Evolutionary conservation across 2,113 vertebrate species (phyloP).

Genomic region (Thermophis baileyi): DNA sequence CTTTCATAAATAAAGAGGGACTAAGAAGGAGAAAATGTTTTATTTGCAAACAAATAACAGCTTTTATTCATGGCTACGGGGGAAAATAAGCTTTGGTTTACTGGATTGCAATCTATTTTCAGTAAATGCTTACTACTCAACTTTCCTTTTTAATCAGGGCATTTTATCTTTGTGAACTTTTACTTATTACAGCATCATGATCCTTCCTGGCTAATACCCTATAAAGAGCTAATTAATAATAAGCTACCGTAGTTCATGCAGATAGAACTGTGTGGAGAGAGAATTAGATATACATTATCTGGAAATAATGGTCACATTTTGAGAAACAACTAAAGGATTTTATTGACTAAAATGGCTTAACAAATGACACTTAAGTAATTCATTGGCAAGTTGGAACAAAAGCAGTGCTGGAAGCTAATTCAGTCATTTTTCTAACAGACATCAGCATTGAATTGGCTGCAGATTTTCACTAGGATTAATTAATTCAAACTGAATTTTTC

Average conservation of each 20-base stretch:
- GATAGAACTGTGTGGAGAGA: slow-evolving; percentile 49
- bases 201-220: slow-evolving; percentile 64
- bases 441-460: slow-evolving; percentile 40
- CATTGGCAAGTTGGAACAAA: slow-evolving; percentile 57
- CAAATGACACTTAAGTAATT: slow-evolving; percentile 65
- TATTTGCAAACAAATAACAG: slow-evolving; percentile 60
- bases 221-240: slow-evolving; percentile 70
- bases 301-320: slow-evolving; percentile 51
- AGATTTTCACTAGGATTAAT: slow-evolving; percentile 57
- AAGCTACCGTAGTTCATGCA: slow-evolving; percentile 51
- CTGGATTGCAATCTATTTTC: slow-evolving; percentile 60
- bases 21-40: slow-evolving; percentile 52
- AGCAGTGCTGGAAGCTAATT: slow-evolving; percentile 47
- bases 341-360: slow-evolving; percentile 64
- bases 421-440: slow-evolving; percentile 56
- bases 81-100: slow-evolving; percentile 53
- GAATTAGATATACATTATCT: slow-evolving; percentile 53
- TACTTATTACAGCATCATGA: slow-evolving; percentile 54
- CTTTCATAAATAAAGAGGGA: slow-evolving; percentile 38
- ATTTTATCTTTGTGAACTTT: slow-evolving; percentile 64
- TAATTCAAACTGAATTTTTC: slow-evolving; percentile 63
- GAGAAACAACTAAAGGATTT: slow-evolving; percentile 55
- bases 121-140: slow-evolving; percentile 66
- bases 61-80: slow-evolving; percentile 46
- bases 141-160: slow-evolving; percentile 65